Evolutionary conservation across 1,140 invertebrate species (phyloP).

Genomic region (Pararge aegeria): DNA sequence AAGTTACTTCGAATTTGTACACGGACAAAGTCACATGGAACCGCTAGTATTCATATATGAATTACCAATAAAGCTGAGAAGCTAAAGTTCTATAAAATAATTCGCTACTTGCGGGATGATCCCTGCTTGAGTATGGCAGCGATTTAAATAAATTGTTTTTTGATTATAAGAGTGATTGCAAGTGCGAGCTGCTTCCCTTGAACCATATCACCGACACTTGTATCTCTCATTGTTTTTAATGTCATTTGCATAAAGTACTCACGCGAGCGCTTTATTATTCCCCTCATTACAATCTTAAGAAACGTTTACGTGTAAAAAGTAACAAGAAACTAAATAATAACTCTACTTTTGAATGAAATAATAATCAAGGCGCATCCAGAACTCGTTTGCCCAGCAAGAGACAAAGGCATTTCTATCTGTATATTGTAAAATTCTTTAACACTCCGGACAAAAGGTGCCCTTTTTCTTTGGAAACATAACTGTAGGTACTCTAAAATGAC

Average conservation of each 20-base stretch:
- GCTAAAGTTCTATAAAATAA: too few species aligned
- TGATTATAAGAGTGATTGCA: not conserved
- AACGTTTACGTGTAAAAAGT: conserved; percentile 11
- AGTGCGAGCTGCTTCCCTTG: not conserved
- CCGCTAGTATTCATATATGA: too few species aligned
- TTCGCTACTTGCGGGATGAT: too few species aligned
- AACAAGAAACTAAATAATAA: conserved; percentile 15
- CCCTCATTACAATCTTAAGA: not conserved
- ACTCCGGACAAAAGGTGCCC: conserved; percentile 49
- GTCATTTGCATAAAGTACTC: conserved; percentile 4
- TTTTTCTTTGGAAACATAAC: conserved; percentile 53
- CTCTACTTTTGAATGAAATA: conserved; percentile 19
- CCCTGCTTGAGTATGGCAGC: not conserved
- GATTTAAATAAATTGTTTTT: not conserved
- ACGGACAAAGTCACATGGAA: too few species aligned
- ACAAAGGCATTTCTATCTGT: conserved; percentile 46
- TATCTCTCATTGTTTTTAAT: not conserved
- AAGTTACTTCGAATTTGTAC: too few species aligned
- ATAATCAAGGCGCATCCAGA: conserved; percentile 14
- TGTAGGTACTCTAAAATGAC: conserved; percentile 56
- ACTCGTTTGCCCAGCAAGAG: conserved; percentile 1
- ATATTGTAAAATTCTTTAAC: conserved; percentile 56
- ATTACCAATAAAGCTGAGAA: too few species aligned
- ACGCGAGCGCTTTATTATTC: not conserved
- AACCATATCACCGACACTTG: not conserved